Percentiles rank a stretch among this genome's conserved stretches.
These are phyloP conservation scores for Lophochroa leadbeateri DNA, from an alignment of 2,113 vertebrate genomes.

Conservation along the genomic window DNA sequence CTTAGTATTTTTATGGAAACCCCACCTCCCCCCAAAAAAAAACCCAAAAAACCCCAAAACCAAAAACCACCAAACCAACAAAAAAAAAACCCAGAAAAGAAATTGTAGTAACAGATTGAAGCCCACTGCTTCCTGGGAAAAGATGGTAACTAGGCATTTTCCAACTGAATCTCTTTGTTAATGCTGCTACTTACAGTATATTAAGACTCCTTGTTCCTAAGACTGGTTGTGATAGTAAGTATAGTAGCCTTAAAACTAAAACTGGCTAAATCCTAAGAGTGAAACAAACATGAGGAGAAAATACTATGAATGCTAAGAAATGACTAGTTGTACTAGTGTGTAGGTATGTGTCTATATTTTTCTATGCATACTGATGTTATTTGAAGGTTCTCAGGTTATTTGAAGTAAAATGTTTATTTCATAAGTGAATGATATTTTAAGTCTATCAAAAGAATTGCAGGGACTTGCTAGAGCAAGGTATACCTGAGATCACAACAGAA, in stretches of 20 bases:
- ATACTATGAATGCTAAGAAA: not conserved
- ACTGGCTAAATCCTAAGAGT: not conserved
- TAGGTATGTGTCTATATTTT: accelerated
- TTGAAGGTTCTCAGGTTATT: not conserved
- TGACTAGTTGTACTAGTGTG: not conserved
- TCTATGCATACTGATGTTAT: not conserved
- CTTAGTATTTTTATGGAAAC: not conserved
- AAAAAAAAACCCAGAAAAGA: not conserved
- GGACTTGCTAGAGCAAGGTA: not conserved
- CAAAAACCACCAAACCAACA: not conserved
- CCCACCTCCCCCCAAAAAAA: no score
- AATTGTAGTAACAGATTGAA: not conserved
- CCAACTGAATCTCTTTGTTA: not conserved
- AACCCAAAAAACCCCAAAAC: no score
- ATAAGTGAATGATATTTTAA: not conserved
- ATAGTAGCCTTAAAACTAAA: not conserved
- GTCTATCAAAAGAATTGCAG: not conserved
- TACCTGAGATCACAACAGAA: not conserved
- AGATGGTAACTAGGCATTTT: not conserved
- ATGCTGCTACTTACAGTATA: not conserved
- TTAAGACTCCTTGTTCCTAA: not conserved
- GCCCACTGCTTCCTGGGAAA: not conserved
- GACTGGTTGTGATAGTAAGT: not conserved
- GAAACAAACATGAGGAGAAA: not conserved
- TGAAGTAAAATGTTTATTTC: not conserved